phyloP scores from a whole-genome alignment of 2,113 vertebrate species.

The Rostratula benghalensis region DNA sequence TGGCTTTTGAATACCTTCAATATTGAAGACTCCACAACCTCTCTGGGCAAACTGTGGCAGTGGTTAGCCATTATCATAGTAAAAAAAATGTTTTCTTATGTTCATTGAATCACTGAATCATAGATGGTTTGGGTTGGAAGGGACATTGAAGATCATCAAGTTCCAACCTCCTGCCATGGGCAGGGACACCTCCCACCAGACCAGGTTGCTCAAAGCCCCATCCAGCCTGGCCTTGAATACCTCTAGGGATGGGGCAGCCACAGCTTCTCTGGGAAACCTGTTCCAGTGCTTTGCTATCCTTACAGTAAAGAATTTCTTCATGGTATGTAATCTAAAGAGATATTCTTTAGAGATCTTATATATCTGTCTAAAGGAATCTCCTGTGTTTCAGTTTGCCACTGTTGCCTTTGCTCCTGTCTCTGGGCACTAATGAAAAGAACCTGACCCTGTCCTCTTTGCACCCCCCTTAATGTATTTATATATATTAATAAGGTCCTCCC shows the following conservation, averaged over 20 bases:
- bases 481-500: neutral
- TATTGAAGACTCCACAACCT: fast-evolving
- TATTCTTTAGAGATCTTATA: no score
- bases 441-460: neutral
- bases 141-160: no score
- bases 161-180: no score
- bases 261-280: no score
- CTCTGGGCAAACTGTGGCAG: neutral
- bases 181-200: no score
- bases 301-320: no score
- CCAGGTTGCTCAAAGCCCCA: no score
- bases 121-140: no score
- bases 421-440: neutral
- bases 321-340: no score
- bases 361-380: neutral
- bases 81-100: neutral
- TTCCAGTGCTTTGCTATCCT: no score
- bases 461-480: neutral
- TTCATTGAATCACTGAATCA: neutral
- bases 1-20: neutral
- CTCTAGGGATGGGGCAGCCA: no score
- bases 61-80: neutral
- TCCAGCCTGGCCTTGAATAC: no score
- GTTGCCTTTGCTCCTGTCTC: neutral
- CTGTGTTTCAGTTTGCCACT: neutral